Conservation (phyloP, 2,797 vertebrate species). For the Rhyacichthys aspro region DNA sequence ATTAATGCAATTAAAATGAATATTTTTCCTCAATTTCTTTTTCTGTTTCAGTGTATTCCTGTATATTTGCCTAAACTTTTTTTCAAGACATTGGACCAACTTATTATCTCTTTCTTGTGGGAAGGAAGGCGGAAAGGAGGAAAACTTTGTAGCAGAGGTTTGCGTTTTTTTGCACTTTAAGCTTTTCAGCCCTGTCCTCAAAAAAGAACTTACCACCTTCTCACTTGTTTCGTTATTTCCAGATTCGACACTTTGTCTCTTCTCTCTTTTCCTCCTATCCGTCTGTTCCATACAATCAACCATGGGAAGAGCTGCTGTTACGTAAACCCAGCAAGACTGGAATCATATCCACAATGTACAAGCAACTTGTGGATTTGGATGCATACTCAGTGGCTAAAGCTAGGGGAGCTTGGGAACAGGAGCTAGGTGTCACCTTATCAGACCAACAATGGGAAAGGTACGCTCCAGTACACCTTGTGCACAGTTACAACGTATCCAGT, state of each 20-base stretch:
- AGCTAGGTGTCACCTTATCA: conserved; percentile 9
- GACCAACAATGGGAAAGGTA: not conserved
- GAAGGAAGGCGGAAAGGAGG: conserved; percentile 8
- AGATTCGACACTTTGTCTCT: conserved; percentile 19
- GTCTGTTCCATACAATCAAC: no score
- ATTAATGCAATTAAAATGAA: conserved; percentile 8
- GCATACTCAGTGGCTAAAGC: no score
- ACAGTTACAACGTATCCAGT: no score
- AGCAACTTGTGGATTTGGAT: no score
- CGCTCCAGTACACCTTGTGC: conserved; percentile 11
- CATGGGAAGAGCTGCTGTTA: no score
- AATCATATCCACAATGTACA: no score
- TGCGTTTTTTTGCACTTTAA: not conserved
- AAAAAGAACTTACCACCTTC: no score
- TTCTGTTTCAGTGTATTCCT: not conserved
- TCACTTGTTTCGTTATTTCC: conserved; percentile 5
- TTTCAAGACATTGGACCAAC: conserved; percentile 1
- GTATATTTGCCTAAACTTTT: not conserved
- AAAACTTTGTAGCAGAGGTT: not conserved
- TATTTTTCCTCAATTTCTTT: conserved; percentile 2
- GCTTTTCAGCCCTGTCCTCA: not conserved
- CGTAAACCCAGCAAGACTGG: no score
- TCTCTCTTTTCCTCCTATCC: no score
- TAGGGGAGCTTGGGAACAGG: conserved; percentile 11
- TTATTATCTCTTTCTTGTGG: conserved; percentile 5